Conservation (phyloP, 2,888 invertebrate genomes). For the Pammene fasciana region DNA sequence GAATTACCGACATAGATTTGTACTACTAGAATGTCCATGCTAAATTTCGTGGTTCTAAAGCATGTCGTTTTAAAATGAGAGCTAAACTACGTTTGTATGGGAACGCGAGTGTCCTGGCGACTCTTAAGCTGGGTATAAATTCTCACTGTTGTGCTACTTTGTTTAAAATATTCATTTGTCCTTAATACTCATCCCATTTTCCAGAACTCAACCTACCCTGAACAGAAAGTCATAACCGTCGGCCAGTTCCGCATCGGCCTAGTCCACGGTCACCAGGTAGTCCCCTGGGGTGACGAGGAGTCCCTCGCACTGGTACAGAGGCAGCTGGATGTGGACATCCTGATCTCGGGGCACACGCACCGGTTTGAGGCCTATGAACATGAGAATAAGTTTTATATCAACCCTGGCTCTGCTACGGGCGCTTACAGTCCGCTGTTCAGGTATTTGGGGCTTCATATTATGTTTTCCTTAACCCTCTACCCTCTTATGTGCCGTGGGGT, state of each 20-base stretch:
- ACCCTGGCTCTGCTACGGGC: slow-evolving; percentile 99
- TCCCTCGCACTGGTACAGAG: slow-evolving; percentile 96
- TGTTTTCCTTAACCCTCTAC: no score
- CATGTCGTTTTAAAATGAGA: no score
- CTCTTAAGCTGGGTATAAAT: no score
- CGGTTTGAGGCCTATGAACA: slow-evolving; percentile 99
- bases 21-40: no score
- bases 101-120: no score
- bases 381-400: slow-evolving; percentile 99
- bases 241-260: slow-evolving; percentile 99
- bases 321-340: slow-evolving; percentile 98
- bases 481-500: no score
- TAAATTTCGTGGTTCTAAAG: no score
- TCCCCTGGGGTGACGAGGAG: slow-evolving; percentile 98
- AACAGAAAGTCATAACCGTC: slow-evolving; percentile 99
- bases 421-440: slow-evolving; percentile 97
- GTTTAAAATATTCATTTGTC: no score
- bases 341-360: slow-evolving; percentile 99
- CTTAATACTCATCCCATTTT: slow-evolving; percentile 51
- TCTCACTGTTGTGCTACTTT: no score
- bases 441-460: slow-evolving; percentile 72
- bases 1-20: no score
- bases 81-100: no score
- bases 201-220: slow-evolving; percentile 95
- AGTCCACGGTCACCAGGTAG: slow-evolving; percentile 98